Conservation (phyloP, 2,888 invertebrate species). For the Sphecodes monilicornis region DNA sequence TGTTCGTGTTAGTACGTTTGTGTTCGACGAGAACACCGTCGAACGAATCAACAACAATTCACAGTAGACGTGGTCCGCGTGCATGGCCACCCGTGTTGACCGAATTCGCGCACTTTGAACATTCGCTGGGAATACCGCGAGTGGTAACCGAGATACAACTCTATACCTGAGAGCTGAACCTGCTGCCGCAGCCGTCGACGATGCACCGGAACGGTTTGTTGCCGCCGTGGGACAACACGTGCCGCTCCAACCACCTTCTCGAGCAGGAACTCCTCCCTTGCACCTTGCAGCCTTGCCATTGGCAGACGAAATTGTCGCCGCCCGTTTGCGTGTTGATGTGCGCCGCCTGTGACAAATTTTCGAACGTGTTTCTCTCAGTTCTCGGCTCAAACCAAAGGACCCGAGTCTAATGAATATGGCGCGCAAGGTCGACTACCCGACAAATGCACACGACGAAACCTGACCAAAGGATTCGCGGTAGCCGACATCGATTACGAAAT, state of each 20-base stretch:
- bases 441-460: neutral
- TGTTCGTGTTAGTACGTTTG: neutral
- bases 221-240: slow-evolving; percentile 94
- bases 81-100: neutral
- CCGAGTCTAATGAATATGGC: neutral
- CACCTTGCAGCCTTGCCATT: slow-evolving; percentile 98
- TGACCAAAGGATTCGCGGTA: neutral
- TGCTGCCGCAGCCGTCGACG: slow-evolving; percentile 95
- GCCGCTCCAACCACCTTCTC: slow-evolving; percentile 96
- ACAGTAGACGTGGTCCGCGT: neutral
- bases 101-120: neutral
- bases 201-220: slow-evolving; percentile 98
- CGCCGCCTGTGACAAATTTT: slow-evolving; percentile 86
- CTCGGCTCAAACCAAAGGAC: neutral
- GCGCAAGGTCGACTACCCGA: neutral
- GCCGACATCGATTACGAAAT: neutral
- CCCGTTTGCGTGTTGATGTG: slow-evolving; percentile 95
- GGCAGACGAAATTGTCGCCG: slow-evolving; percentile 94
- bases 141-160: slow-evolving; percentile 20
- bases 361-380: neutral
- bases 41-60: neutral
- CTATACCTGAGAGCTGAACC: slow-evolving; percentile 94
- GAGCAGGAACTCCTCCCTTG: slow-evolving; percentile 96
- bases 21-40: neutral
- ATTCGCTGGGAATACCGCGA: neutral